These are phyloP conservation scores for Lipophrys pholis DNA, from an alignment of 2,113 vertebrate genomes.

Conservation along the genomic window DNA sequence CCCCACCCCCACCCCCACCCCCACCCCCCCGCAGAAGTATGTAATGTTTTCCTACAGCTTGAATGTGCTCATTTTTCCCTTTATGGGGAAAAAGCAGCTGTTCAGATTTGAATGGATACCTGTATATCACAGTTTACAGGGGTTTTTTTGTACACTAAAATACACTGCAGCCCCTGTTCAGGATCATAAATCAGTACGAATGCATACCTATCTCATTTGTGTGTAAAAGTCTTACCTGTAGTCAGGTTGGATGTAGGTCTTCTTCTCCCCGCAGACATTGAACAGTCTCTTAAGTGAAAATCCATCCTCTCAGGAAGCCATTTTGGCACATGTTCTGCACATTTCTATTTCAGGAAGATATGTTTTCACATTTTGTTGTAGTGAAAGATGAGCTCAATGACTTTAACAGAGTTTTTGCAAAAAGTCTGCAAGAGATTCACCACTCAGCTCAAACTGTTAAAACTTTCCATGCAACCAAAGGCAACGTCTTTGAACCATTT, in stretches of 20 bases:
- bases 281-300: conserved; percentile 57
- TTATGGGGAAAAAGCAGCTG: conserved; percentile 69
- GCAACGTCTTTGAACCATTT: not conserved
- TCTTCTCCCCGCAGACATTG: not conserved
- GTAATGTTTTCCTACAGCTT: conserved; percentile 39
- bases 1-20: not conserved
- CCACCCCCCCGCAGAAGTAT: conserved; percentile 1
- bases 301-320: conserved; percentile 40
- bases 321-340: conserved; percentile 24
- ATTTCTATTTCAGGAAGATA: conserved; percentile 60
- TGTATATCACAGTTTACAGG: conserved; percentile 38
- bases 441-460: not conserved
- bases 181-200: conserved; percentile 25
- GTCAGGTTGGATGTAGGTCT: conserved; percentile 19
- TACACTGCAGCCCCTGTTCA: not conserved
- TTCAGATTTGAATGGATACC: conserved; percentile 53
- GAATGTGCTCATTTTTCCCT: conserved; percentile 30
- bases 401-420: conserved; percentile 58
- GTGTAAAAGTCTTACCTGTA: conserved; percentile 20
- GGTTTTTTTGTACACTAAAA: conserved; percentile 18
- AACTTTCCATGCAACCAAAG: conserved; percentile 1
- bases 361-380: conserved; percentile 27
- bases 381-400: conserved; percentile 53
- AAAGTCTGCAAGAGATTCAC: conserved; percentile 9
- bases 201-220: not conserved